These are phyloP conservation scores for Dolomedes plantarius DNA, from an alignment of 2,888 invertebrate genomes.

Conservation along the genomic window DNA sequence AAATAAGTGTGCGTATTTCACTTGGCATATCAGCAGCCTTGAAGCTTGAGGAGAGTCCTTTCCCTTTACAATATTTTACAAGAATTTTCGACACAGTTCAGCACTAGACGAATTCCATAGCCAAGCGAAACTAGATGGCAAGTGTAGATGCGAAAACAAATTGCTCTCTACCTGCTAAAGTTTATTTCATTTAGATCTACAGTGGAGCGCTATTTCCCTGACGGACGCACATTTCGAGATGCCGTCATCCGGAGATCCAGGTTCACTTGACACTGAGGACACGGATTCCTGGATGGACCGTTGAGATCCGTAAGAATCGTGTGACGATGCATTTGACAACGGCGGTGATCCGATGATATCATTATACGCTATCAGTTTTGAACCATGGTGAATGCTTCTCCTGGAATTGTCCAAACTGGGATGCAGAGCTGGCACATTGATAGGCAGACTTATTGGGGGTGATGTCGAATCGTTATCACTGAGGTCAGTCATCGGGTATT, in stretches of 20 bases:
- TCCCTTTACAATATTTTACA: too few relatives aligned
- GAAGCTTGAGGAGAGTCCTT: too few relatives aligned
- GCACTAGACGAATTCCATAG: too few relatives aligned
- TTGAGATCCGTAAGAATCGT: constrained; percentile 66
- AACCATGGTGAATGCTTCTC: constrained; percentile 18
- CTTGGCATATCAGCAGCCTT: too few relatives aligned
- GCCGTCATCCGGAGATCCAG: constrained; percentile 53
- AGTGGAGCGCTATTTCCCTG: constrained; percentile 44
- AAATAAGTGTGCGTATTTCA: background rate
- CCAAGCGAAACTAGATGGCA: background rate
- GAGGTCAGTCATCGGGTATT: constrained; percentile 64
- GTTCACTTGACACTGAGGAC: constrained; percentile 26
- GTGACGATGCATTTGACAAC: constrained; percentile 48
- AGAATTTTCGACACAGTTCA: too few relatives aligned
- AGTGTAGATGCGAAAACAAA: constrained; percentile 2
- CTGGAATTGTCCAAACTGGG: constrained; percentile 39
- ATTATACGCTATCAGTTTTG: constrained; percentile 38
- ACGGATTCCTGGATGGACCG: constrained; percentile 31
- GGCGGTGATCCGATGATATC: constrained; percentile 56
- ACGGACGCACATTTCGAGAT: constrained; percentile 52
- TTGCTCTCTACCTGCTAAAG: background rate
- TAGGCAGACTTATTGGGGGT: constrained; percentile 43
- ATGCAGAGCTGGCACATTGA: constrained; percentile 58
- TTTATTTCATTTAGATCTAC: constrained; percentile 46
- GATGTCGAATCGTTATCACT: constrained; percentile 61